Conservation (phyloP, 2,888 invertebrate species). For the Trichacis sp. region DNA sequence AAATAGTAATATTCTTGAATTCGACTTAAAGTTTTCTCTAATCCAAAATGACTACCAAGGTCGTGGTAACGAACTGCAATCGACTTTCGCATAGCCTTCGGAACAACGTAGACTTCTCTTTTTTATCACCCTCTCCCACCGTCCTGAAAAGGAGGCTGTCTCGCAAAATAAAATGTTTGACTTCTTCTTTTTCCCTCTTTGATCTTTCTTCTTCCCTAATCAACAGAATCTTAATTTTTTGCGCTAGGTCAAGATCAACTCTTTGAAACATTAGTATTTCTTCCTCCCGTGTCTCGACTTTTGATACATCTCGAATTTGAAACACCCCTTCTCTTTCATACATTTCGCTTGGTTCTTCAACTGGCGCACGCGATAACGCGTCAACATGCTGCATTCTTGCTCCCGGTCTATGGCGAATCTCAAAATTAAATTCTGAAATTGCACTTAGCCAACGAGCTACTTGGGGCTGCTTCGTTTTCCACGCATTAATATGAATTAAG, state of each 20-base stretch:
- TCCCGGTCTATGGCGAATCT: conserved; percentile 12
- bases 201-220: neutral
- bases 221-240: neutral
- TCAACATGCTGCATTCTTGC: conserved; percentile 20
- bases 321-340: neutral
- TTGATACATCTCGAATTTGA: too few relatives aligned
- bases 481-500: conserved; percentile 12
- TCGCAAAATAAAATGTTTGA: neutral
- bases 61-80: conserved; percentile 37
- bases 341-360: neutral
- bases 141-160: neutral
- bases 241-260: neutral
- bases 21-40: conserved; percentile 15
- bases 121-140: neutral
- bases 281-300: conserved; percentile 16
- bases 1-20: conserved; percentile 41
- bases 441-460: conserved; percentile 15
- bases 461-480: conserved; percentile 16
- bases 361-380: conserved; percentile 19
- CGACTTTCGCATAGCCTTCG: conserved; percentile 17
- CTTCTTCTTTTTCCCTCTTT: neutral
- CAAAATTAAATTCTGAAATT: conserved; percentile 14
- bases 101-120: conserved; percentile 22
- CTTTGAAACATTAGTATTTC: conserved; percentile 16
- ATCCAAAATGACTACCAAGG: conserved; percentile 20